These are phyloP conservation scores for Ichneumon xanthorius DNA, from an alignment of 2,888 invertebrate species.

Conservation along the genomic window DNA sequence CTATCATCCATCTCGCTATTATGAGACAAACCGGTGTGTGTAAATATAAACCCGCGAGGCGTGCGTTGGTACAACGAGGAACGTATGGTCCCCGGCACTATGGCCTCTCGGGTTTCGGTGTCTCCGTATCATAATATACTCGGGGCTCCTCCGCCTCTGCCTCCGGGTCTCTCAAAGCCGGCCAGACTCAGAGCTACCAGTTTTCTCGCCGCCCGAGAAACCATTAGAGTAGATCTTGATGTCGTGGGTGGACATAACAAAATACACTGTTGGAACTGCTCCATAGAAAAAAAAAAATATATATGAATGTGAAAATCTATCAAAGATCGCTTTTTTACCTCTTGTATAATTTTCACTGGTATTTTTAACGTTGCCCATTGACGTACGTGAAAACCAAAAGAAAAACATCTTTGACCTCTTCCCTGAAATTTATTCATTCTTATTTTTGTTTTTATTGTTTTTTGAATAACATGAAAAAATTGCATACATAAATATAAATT, in stretches of 20 bases:
- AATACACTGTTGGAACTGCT: not conserved
- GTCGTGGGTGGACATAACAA: not conserved
- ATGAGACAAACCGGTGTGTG: conserved; percentile 80
- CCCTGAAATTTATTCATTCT: too few species aligned
- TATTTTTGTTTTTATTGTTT: too few species aligned
- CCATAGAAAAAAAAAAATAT: not conserved
- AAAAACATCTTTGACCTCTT: too few species aligned
- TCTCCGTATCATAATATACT: conserved; percentile 80
- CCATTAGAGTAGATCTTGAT: not conserved
- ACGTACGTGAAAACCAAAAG: too few species aligned
- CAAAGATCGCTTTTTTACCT: not conserved
- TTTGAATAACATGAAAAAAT: too few species aligned
- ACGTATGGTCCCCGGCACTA: conserved; percentile 68
- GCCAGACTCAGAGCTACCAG: not conserved
- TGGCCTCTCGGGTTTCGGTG: conserved; percentile 81
- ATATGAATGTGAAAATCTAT: not conserved
- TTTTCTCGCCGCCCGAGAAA: not conserved
- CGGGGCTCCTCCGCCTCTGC: conserved; percentile 66
- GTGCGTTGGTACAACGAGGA: conserved; percentile 74
- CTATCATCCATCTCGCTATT: conserved; percentile 75
- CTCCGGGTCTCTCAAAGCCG: conserved; percentile 71
- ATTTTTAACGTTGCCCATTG: too few species aligned
- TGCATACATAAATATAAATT: too few species aligned
- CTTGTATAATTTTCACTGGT: too few species aligned
- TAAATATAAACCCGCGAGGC: conserved; percentile 81